Evolutionary conservation across 1,140 invertebrate species (phyloP), one percentile per base, ranked within the genome.

Genomic region (Neuroterus valhalla): DNA sequence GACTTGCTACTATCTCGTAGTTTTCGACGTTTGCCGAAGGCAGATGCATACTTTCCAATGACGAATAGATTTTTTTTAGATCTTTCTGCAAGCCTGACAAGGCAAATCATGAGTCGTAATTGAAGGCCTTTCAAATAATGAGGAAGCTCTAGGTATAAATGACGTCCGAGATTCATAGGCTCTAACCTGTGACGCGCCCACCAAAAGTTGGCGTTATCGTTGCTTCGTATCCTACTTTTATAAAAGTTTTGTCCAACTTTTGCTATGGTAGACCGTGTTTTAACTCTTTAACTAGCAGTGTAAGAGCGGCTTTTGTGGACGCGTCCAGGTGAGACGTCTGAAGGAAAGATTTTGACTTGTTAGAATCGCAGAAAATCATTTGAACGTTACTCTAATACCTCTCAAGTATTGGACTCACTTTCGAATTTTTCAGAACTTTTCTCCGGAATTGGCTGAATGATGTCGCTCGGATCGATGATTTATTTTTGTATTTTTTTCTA

Each of bases 401-500:
- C 23, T 55, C 23, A 12, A 23, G 48, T 50, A 31, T 55, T 55
- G 26, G 52, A 55, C 23, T 31, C 14, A 62, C 55, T n/a, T 62
- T 62, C 15, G 55, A 62, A 62, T 62, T 62, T 62, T 62, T 62
- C 23, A 31, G 21, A 62, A 62, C 12, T 26, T 31, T 62, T 62
- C 55, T 62, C 21, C 23, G 55, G 12, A 14, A n/a, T 62, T 62
- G 10, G 55, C 23, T 26, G 14, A 52, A 21, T 12, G 50, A 31
- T 38, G 55, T 62, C 55, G 31, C 55, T 62, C 55, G 55, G 55
- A 62, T 62, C 55, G 31, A 62, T 15, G 55, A 62, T 62, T 62
- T 62, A 62, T 62, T 62, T 62, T 62, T 62, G 55, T 62, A 62
- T 62, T 62, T 62, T 62, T 62, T 62, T 62, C 55, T 62, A 62